Evolutionary conservation across 92 coral and sea anemone species (phyloP).

Genomic region (Virgularia gustaviana): DNA sequence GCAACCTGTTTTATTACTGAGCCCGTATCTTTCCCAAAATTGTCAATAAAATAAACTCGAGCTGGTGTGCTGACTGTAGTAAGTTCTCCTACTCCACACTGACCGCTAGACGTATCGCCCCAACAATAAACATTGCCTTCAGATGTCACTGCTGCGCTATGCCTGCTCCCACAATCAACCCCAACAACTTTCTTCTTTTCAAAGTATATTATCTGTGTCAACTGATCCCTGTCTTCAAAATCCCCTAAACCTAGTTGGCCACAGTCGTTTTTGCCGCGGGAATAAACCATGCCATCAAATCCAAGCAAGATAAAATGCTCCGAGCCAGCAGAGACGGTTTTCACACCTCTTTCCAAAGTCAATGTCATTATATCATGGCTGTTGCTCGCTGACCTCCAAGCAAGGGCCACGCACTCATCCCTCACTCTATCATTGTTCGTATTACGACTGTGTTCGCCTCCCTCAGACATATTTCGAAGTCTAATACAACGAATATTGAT

Average conservation of each 20-base stretch:
- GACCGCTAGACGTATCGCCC: constrained; percentile 97
- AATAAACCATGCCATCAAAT: constrained; percentile 63
- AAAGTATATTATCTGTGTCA: constrained; percentile 57
- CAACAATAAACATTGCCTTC: constrained; percentile 76
- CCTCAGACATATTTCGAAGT: too few species aligned
- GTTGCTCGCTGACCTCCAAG: constrained; percentile 87
- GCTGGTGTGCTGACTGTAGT: constrained; percentile 56
- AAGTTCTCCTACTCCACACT: constrained; percentile 79
- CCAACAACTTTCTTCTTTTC: constrained; percentile 58
- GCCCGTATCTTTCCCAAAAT: constrained; percentile 8
- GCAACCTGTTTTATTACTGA: constrained; percentile 53
- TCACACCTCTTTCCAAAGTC: constrained; percentile 67
- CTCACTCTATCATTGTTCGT: constrained; percentile 38
- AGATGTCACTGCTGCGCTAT: constrained; percentile 67
- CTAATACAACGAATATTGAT: too few species aligned
- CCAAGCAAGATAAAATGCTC: constrained; percentile 80
- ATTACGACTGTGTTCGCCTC: too few species aligned
- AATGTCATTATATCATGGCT: constrained; percentile 67
- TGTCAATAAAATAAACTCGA: constrained; percentile 54
- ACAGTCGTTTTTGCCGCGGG: constrained; percentile 74
- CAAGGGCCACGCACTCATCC: constrained; percentile 73
- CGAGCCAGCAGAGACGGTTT: constrained; percentile 79
- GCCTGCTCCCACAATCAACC: constrained; percentile 77
- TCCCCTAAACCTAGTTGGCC: constrained; percentile 97
- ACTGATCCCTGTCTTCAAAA: constrained; percentile 55